Evolutionary conservation across 2,888 invertebrate genomes (phyloP), one percentile per base, ranked within the genome.

Genomic region (Odontocerum albicorne): DNA sequence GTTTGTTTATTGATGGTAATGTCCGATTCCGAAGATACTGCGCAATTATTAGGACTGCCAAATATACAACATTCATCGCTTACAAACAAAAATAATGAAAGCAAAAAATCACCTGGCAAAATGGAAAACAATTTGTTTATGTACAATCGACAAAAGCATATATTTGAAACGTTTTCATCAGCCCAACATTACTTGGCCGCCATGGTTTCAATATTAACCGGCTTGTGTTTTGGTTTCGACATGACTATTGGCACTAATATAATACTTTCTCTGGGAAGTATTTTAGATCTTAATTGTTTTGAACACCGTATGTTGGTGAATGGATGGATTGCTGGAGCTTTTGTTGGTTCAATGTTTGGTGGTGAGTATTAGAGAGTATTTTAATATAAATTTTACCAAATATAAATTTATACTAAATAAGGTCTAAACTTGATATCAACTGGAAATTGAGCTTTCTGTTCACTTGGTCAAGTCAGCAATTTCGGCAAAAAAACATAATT

Each of bases 21-120:
- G 51, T 51, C 51, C 12, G 51, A 51, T 51, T 51, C 51, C n/a
- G 51, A 51, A 36, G 51, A 51, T 16, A 51, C 51, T 7, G 51
- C 27, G 17, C 51, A 44, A 16, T 44, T 51, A 27, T 39, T 51
- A 22, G 51, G 43, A 8, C 44, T n/a, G n/a, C n/a, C n/a, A n/a
- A n/a, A n/a, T n/a, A n/a, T n/a, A n/a, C n/a, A n/a, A n/a, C n/a
- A n/a, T n/a, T n/a, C n/a, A n/a, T n/a, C n/a, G n/a, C n/a, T n/a
- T n/a, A n/a, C n/a, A n/a, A n/a, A n/a, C n/a, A n/a, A n/a, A n/a
- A n/a, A n/a, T n/a, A n/a, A n/a, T n/a, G n/a, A n/a, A n/a, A n/a
- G n/a, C n/a, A n/a, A 45, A 12, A 31, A 27, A 21, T 12, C 6
- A 31, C 19, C 3, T 16, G 16, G 21, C 8, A 51, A 35, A 7